phyloP scores from a whole-genome alignment of 2,113 vertebrate genomes.

The Amblyornis subalaris region DNA sequence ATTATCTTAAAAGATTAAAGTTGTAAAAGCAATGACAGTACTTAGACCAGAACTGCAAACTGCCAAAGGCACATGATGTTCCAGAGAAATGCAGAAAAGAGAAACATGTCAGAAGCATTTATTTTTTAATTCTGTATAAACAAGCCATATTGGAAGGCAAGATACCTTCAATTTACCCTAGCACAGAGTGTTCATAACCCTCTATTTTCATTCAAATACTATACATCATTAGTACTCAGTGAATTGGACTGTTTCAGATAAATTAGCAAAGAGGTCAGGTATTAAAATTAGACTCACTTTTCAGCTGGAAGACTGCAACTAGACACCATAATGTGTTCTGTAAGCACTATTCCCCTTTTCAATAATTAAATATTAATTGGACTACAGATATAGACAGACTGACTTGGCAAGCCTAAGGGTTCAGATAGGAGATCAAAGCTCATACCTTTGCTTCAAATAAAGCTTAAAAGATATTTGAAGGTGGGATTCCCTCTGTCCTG shows the following conservation, averaged over 20 bases:
- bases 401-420: background rate
- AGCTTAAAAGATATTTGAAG: background rate
- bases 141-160: constrained; percentile 5
- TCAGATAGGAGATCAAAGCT: background rate
- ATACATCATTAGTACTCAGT: background rate
- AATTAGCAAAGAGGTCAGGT: background rate
- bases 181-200: background rate
- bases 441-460: background rate
- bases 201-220: background rate
- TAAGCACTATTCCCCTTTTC: constrained; percentile 2
- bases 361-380: constrained; percentile 20
- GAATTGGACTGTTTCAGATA: background rate
- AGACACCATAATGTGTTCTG: background rate
- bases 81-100: constrained; percentile 1
- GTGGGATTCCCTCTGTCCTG: background rate
- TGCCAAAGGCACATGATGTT: constrained; percentile 56
- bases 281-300: background rate
- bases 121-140: constrained; percentile 11
- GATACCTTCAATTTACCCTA: background rate
- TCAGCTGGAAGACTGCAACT: background rate
- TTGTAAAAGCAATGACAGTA: constrained; percentile 10
- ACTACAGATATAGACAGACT: background rate
- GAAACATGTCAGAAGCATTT: constrained; percentile 41
- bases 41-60: constrained; percentile 9
- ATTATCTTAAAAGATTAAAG: constrained; percentile 15